phyloP scores from a whole-genome alignment of 2,797 vertebrate genomes.

The Glyptemys insculpta region DNA sequence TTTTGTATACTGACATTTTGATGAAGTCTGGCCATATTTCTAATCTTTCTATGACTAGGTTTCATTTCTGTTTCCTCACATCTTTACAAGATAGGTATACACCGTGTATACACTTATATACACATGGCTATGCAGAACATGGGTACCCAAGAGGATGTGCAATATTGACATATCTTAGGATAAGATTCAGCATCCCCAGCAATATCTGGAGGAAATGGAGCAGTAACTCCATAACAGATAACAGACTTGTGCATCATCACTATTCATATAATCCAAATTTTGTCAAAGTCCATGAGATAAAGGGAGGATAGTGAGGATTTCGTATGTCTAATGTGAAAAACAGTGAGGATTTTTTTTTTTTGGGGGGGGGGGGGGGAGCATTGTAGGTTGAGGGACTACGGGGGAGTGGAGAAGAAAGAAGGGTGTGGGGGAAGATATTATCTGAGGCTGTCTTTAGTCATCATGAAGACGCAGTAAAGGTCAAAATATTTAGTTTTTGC shows the following conservation, averaged over 20 bases:
- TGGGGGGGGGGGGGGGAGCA: fast-evolving
- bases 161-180: not conserved
- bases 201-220: not conserved
- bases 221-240: too few species aligned
- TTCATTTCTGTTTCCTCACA: not conserved
- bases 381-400: not conserved
- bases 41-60: not conserved
- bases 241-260: not conserved
- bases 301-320: not conserved
- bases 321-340: not conserved
- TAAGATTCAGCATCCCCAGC: not conserved
- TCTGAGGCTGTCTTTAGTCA: not conserved
- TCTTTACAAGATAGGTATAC: not conserved
- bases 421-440: not conserved
- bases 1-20: not conserved
- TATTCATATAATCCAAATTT: not conserved
- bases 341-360: not conserved
- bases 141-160: not conserved
- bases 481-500: not conserved
- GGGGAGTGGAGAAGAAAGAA: not conserved
- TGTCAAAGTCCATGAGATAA: not conserved
- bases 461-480: not conserved
- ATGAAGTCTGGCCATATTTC: not conserved
- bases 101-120: not conserved
- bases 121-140: not conserved